These are phyloP conservation scores for Ceyx margarethae DNA, from an alignment of 2,113 vertebrate species.

Conservation along the genomic window DNA sequence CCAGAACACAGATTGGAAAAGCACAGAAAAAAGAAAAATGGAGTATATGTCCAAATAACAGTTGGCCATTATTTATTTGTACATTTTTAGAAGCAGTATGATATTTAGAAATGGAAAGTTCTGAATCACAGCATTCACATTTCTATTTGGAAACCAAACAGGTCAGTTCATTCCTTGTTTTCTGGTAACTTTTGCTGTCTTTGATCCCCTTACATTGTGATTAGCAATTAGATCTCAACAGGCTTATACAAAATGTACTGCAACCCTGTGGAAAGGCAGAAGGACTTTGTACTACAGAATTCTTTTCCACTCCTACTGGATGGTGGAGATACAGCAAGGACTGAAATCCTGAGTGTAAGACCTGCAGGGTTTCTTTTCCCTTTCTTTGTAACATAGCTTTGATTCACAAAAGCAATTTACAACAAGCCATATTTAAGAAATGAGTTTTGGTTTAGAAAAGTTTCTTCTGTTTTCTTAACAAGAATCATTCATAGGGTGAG, in stretches of 20 bases:
- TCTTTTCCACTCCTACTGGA: neutral
- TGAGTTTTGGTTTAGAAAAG: neutral
- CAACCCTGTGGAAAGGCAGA: neutral
- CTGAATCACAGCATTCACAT: neutral
- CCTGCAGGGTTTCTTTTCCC: neutral
- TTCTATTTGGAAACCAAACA: neutral
- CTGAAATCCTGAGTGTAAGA: neutral
- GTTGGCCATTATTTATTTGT: neutral
- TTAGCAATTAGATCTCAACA: neutral
- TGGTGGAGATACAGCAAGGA: neutral
- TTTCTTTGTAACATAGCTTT: neutral
- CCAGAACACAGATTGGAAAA: neutral
- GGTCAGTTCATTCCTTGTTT: neutral
- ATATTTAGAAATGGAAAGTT: neutral
- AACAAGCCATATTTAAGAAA: neutral
- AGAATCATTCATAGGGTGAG: slow-evolving; percentile 11
- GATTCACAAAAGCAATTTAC: neutral
- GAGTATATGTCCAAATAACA: neutral
- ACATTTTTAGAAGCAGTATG: neutral
- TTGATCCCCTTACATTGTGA: neutral
- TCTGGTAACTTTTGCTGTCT: neutral
- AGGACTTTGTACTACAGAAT: neutral
- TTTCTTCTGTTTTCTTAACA: neutral
- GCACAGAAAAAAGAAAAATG: neutral
- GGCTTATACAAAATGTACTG: neutral